Conservation (phyloP, 2,888 invertebrate genomes). For the Nymphalis polychloros region DNA sequence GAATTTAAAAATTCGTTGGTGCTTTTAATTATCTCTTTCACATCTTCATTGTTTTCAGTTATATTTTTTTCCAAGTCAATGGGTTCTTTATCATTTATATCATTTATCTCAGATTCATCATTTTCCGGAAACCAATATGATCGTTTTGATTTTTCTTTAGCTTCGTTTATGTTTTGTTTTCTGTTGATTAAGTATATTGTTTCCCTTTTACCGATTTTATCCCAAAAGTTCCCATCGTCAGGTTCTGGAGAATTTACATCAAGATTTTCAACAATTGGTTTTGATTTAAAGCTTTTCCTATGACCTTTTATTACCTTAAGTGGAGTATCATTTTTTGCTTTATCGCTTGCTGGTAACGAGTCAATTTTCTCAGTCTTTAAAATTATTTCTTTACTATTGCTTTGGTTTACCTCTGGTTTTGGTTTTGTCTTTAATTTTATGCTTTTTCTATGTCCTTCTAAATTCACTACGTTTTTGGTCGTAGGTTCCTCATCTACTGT, state of each 20-base stretch:
- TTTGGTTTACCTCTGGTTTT: constrained; percentile 3
- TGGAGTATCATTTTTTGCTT: constrained; percentile 26
- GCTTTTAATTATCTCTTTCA: background rate
- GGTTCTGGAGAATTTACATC: constrained; percentile 62
- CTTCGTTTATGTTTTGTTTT: constrained; percentile 75
- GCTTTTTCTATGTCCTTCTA: constrained; percentile 37
- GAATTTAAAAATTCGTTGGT: background rate
- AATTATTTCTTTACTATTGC: background rate
- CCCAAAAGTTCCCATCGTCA: constrained; percentile 84
- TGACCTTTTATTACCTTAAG: constrained; percentile 30
- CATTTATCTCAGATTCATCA: constrained; percentile 36
- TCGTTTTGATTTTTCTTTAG: constrained; percentile 61
- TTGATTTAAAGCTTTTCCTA: constrained; percentile 47
- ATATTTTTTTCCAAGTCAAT: background rate
- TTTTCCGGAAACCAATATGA: constrained; percentile 70
- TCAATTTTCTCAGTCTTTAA: background rate
- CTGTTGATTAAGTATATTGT: constrained; percentile 83
- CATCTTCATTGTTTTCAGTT: background rate
- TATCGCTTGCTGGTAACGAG: background rate
- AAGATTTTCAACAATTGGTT: constrained; percentile 42
- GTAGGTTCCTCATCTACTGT: constrained; percentile 50
- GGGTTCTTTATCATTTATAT: background rate
- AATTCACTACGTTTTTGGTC: constrained; percentile 32
- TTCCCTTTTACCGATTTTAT: constrained; percentile 84
- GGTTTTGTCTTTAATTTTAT: constrained; percentile 31